These are phyloP conservation scores for Calyptommatus sinebrachiatus DNA, from an alignment of 2,113 vertebrate species.

Conservation along the genomic window DNA sequence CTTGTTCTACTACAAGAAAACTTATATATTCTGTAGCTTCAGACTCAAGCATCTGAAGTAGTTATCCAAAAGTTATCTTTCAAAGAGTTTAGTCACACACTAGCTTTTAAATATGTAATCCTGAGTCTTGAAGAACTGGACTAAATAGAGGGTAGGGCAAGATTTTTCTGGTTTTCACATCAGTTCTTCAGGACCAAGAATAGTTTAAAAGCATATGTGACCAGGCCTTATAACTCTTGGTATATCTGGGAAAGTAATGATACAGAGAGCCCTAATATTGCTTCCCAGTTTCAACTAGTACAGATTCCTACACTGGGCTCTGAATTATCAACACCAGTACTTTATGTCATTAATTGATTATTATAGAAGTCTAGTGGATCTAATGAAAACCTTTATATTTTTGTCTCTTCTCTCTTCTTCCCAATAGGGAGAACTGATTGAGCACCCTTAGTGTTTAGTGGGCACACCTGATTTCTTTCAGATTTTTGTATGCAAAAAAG, in stretches of 20 bases:
- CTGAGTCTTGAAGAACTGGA: too few species aligned
- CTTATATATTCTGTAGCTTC: not conserved
- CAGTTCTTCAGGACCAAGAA: too few species aligned
- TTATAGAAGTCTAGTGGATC: not conserved
- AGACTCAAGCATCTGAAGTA: not conserved
- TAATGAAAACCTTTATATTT: not conserved
- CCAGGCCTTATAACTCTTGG: not conserved
- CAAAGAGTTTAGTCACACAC: too few species aligned
- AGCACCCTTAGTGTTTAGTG: too few species aligned
- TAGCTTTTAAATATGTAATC: too few species aligned
- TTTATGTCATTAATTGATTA: not conserved
- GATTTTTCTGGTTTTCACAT: too few species aligned
- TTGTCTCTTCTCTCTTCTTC: not conserved
- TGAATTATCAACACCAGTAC: not conserved
- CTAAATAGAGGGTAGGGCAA: too few species aligned
- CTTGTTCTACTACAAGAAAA: slow-evolving; percentile 29
- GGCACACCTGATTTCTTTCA: too few species aligned
- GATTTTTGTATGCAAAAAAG: too few species aligned
- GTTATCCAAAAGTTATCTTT: not conserved
- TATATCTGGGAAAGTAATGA: not conserved
- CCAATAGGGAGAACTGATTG: too few species aligned
- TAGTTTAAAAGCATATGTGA: too few species aligned
- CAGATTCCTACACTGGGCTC: not conserved
- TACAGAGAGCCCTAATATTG: not conserved
- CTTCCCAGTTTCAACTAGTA: not conserved